Conservation (phyloP, 2,113 vertebrate genomes). For the Archocentrus centrarchus region DNA sequence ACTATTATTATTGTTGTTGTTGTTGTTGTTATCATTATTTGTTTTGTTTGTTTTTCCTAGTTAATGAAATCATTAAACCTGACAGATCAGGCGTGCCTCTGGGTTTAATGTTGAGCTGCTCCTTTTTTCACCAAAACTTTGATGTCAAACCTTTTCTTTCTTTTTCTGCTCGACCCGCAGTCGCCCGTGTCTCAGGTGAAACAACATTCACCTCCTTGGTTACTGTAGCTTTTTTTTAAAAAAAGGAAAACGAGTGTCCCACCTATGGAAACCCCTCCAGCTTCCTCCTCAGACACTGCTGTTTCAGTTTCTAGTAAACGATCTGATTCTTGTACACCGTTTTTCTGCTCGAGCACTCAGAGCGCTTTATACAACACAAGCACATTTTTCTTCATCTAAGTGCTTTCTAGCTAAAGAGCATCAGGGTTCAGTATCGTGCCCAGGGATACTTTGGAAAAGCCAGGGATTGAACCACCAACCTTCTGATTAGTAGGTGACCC, state of each 20-base stretch:
- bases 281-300: not conserved
- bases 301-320: not conserved
- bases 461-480: too few relatives aligned
- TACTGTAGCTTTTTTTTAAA: accelerated
- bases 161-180: not conserved
- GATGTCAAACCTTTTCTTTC: not conserved
- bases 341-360: too few relatives aligned
- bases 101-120: not conserved
- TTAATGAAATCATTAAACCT: not conserved
- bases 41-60: not conserved
- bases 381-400: too few relatives aligned
- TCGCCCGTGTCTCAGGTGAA: not conserved
- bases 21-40: not conserved
- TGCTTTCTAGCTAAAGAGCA: too few relatives aligned
- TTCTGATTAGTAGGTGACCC: too few relatives aligned
- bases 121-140: accelerated
- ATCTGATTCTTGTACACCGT: too few relatives aligned
- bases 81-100: not conserved
- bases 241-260: not conserved
- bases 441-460: too few relatives aligned
- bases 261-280: not conserved
- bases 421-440: too few relatives aligned
- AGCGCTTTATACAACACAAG: too few relatives aligned
- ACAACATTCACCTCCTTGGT: not conserved
- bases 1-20: not conserved